Evolutionary conservation across 2,888 invertebrate species (phyloP), one percentile per base, ranked within the genome.

Genomic region (Desoria tigrina): DNA sequence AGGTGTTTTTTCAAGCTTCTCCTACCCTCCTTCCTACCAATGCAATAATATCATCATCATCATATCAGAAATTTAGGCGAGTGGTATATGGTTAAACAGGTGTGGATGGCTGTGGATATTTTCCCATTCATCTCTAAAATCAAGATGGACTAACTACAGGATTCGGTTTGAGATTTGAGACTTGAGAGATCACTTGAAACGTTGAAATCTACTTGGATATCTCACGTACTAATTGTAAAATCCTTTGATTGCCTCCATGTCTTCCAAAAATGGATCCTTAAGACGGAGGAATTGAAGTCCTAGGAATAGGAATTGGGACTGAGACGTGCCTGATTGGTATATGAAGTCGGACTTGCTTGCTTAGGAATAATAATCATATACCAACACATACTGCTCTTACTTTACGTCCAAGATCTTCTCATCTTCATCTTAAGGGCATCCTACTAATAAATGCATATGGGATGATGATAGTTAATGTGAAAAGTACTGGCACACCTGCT

Each of bases 401-500:
- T 39, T 16, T 39, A 39, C 39, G 39, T 39, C 16, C 16, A 39
- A 51, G 7, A 26, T 11, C 21, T 45, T 21, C 23, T 24, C 24
- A 51, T 16, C 24, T 24, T 24, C 21, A 24, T 51, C 51, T 26
- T 26, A 26, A 51, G 21, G 51, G 26, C 18, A 14, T 39, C 39
- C 16, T 39, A 9, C 16, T 11, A 39, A 11, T 26, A 51, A 26
- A 51, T 23, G 51, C 16, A 45, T 45, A 51, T 26, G 26, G 24
- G 51, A 51, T 51, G 16, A 39, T 16, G 24, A 51, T 51, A 24
- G 9, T 51, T 51, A 26, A 24, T 51, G 51, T 26, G 14, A 16
- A 51, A 26, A 51, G 51, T 21, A 26, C 51, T 14, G 51, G 54
- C 54, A 54, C 54, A 54, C 54, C 54, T 54, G 54, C 51, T 18